Evolutionary conservation across 1,140 invertebrate species (phyloP).

Genomic region (Drosophila littoralis): DNA sequence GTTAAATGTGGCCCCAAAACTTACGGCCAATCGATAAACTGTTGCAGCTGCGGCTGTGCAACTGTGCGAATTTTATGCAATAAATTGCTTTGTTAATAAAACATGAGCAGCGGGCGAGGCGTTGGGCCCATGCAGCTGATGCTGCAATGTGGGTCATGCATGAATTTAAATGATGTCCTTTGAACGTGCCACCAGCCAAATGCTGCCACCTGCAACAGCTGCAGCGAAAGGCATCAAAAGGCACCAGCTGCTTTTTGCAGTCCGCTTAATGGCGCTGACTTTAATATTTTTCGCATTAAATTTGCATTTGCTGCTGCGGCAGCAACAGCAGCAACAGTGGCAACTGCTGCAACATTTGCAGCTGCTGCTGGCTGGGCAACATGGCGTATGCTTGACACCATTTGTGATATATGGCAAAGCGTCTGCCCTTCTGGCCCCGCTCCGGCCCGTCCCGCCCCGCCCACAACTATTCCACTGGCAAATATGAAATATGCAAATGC

Average conservation of each 20-base stretch:
- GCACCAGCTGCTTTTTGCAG: conserved; percentile 29
- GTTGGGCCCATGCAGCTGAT: conserved; percentile 9
- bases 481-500: conserved; percentile 57
- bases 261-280: conserved; percentile 34
- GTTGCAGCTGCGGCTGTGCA: conserved; percentile 38
- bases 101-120: conserved; percentile 54
- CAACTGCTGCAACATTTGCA: conserved; percentile 14
- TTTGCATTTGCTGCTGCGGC: conserved; percentile 60
- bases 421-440: neutral
- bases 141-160: conserved; percentile 76
- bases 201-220: conserved; percentile 51
- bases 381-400: conserved; percentile 75
- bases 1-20: conserved; percentile 43
- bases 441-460: neutral
- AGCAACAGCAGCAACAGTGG: conserved; percentile 16
- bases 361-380: conserved; percentile 48
- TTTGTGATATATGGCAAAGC: conserved; percentile 64
- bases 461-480: neutral
- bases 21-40: conserved; percentile 47
- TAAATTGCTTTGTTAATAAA: conserved; percentile 82
- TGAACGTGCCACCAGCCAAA: conserved; percentile 39
- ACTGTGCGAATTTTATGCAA: conserved; percentile 73
- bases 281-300: conserved; percentile 66
- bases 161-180: conserved; percentile 82
- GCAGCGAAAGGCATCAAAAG: neutral